phyloP scores from a whole-genome alignment of 2,888 invertebrate genomes.

The Epinotia brunnichana region DNA sequence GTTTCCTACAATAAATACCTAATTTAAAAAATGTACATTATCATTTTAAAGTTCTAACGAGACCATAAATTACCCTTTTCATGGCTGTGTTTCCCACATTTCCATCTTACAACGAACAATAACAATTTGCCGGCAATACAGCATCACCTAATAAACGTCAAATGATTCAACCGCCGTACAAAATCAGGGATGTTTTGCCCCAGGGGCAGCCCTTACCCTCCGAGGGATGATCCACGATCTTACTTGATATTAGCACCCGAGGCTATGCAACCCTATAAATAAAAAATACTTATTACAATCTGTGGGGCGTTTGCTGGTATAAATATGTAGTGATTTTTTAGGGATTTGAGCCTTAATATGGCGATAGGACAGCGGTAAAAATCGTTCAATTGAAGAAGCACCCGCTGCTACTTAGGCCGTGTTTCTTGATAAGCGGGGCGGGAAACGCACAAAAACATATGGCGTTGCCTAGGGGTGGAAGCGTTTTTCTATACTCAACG shows the following conservation, averaged over 20 bases:
- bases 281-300: conserved; percentile 78
- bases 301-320: conserved; percentile 60
- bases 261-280: conserved; percentile 74
- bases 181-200: conserved; percentile 63
- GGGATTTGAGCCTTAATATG: conserved; percentile 48
- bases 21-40: too few relatives aligned
- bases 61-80: not conserved
- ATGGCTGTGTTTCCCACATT: not conserved
- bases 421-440: not conserved
- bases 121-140: conserved; percentile 60
- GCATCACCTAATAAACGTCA: conserved; percentile 71
- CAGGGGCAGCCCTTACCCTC: conserved; percentile 51
- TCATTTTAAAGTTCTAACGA: not conserved
- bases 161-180: conserved; percentile 65
- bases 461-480: too few relatives aligned
- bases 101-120: conserved; percentile 48
- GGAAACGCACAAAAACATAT: not conserved
- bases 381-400: not conserved
- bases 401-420: not conserved
- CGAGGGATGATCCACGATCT: conserved; percentile 73
- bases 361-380: conserved; percentile 8
- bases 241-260: conserved; percentile 78
- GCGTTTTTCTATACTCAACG: too few relatives aligned
- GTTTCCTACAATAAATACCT: too few relatives aligned
- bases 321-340: conserved; percentile 69